Percentiles rank a stretch among this genome's conserved stretches.
Conservation (phyloP, 2,797 vertebrate species). For the Platalea minor region DNA sequence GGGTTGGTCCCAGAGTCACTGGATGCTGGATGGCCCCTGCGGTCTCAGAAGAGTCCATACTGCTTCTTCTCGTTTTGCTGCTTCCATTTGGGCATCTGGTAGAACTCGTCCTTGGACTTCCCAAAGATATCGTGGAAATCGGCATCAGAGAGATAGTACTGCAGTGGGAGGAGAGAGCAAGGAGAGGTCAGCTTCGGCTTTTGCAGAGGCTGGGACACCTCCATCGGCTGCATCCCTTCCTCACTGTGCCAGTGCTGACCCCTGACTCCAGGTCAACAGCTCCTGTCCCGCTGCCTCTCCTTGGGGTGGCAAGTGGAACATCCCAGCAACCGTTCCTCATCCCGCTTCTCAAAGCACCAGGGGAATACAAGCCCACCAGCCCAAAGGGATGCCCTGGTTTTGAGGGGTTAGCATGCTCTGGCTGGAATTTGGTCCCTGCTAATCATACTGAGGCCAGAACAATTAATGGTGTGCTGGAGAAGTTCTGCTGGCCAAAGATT, state of each 20-base stretch:
- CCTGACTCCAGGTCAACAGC: not conserved
- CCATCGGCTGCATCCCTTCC: not conserved
- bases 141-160: constrained; percentile 85
- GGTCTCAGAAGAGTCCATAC: constrained; percentile 84
- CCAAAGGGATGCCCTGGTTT: not conserved
- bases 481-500: not conserved
- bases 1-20: not conserved
- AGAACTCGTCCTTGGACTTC: constrained; percentile 83
- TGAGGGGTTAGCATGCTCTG: not conserved
- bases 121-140: constrained; percentile 87
- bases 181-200: not conserved
- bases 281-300: not conserved
- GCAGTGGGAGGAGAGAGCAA: not conserved
- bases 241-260: not conserved
- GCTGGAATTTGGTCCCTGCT: not conserved
- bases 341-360: not conserved
- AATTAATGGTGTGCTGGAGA: not conserved
- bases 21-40: not conserved
- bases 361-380: not conserved
- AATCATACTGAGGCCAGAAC: not conserved
- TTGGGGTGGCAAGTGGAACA: accelerated
- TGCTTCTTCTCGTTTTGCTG: constrained; percentile 89
- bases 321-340: not conserved
- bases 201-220: not conserved
- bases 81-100: constrained; percentile 86